A percentile compares a stretch with the other conserved stretches of the same genome.
Evolutionary conservation across 2,113 vertebrate species (phyloP).

Genomic region (Australoheros scitulus): DNA sequence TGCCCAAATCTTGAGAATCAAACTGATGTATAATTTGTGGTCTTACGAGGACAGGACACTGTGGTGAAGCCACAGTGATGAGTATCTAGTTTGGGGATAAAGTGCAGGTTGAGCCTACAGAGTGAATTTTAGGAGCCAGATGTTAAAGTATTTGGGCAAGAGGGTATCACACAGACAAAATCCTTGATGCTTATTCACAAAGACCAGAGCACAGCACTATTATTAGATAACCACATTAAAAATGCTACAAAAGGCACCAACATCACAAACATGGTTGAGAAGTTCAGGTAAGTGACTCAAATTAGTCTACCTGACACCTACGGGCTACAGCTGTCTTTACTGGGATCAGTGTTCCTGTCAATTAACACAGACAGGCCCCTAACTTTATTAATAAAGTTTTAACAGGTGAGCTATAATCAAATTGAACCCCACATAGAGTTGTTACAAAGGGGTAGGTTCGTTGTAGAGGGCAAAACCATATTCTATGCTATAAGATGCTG

Average conservation of each 20-base stretch:
- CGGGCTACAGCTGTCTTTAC: not conserved
- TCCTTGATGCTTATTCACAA: not conserved
- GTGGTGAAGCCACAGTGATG: not conserved
- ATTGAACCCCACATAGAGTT: not conserved
- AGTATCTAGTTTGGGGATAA: conserved; percentile 5
- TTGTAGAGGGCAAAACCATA: not conserved
- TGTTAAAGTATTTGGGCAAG: not conserved
- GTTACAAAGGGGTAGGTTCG: not conserved
- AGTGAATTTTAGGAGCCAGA: not conserved
- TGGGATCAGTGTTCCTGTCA: not conserved
- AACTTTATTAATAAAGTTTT: not conserved
- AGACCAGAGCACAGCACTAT: not conserved
- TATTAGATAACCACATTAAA: not conserved
- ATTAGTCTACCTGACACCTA: not conserved
- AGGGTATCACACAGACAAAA: not conserved
- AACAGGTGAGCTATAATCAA: not conserved
- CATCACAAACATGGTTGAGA: not conserved
- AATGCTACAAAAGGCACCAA: not conserved
- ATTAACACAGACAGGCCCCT: not conserved
- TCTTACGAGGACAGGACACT: conserved; percentile 3
- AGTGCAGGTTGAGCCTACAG: not conserved
- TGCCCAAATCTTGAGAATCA: conserved; percentile 4
- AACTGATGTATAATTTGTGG: conserved; percentile 12
- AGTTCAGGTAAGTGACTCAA: not conserved
- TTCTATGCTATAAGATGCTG: not conserved